Evolutionary conservation across 92 coral and sea anemone genomes (phyloP), one percentile per base, ranked within the genome.

Genomic region (Zoanthus sociatus): DNA sequence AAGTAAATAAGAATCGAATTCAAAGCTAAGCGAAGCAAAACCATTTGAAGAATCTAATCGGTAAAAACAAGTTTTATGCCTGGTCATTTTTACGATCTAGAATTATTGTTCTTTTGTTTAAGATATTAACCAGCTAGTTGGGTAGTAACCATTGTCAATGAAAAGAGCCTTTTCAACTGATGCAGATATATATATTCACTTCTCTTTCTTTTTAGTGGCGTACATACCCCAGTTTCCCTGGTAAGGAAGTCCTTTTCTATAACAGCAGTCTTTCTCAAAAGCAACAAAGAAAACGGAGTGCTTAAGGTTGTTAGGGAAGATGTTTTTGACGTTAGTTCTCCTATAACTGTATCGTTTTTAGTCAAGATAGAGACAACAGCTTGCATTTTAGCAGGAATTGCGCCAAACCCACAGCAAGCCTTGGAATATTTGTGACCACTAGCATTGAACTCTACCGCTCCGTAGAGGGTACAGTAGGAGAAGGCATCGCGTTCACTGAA

Each of bases 131-230:
- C 26, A 26, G 26, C 26, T 26, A n/a, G n/a, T n/a, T n/a, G n/a
- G n/a, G n/a, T n/a, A n/a, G n/a, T n/a, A n/a, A n/a, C n/a, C n/a
- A n/a, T n/a, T n/a, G n/a, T n/a, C n/a, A n/a, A n/a, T n/a, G n/a
- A n/a, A n/a, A n/a, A n/a, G n/a, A n/a, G n/a, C n/a, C n/a, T n/a
- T n/a, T n/a, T n/a, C n/a, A n/a, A n/a, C n/a, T n/a, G n/a, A n/a
- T n/a, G n/a, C n/a, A n/a, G n/a, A 26, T 26, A 26, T 26, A 26
- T 26, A 76, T 81, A n/a, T n/a, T 33, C 60, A 88, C 73, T 88
- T 88, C 87, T 68, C 90, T 17, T 48, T n/a, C n/a, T n/a, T n/a
- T n/a, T 79, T 78, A 79, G 86, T 51, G 90, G 90, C 30, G 10
- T 54, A 48, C 79, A 75, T 79, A 78, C 87, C 71, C 76, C n/a